Percentiles rank a stretch among this genome's conserved stretches.
phyloP scores from a whole-genome alignment of 2,888 invertebrate genomes.

The Acleris cristana region DNA sequence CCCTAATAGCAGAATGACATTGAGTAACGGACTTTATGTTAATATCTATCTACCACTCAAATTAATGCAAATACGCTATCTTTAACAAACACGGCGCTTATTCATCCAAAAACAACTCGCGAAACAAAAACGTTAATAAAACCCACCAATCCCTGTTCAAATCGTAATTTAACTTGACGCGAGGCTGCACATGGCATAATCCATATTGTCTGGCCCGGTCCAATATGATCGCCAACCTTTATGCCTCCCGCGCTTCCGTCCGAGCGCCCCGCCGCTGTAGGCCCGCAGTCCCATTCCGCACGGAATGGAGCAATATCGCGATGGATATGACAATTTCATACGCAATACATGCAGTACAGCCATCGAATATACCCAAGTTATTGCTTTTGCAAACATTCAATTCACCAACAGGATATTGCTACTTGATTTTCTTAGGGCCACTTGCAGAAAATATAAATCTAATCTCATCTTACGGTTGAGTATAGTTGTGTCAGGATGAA shows the following conservation, averaged over 20 bases:
- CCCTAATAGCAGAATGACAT: too few relatives aligned
- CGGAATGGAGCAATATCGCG: constrained; percentile 31
- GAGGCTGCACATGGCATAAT: constrained; percentile 31
- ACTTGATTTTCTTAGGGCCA: constrained; percentile 1
- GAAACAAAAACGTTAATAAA: background rate
- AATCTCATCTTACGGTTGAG: too few relatives aligned
- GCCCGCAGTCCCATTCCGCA: constrained; percentile 36
- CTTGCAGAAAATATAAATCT: background rate
- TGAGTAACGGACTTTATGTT: too few relatives aligned
- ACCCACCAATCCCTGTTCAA: constrained; percentile 1
- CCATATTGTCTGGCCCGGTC: constrained; percentile 30
- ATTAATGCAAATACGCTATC: too few relatives aligned
- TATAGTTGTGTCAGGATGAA: too few relatives aligned
- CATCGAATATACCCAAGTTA: constrained; percentile 15
- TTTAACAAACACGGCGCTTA: too few relatives aligned
- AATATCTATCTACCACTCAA: too few relatives aligned
- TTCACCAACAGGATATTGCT: constrained; percentile 4
- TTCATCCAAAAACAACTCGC: too few relatives aligned
- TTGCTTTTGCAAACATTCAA: constrained; percentile 26
- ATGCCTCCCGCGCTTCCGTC: constrained; percentile 44
- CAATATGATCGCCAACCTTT: constrained; percentile 38
- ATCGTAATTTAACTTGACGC: constrained; percentile 27
- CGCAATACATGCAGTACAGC: constrained; percentile 24
- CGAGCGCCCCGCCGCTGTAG: constrained; percentile 42
- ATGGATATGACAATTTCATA: constrained; percentile 37